A percentile compares a stretch with the other conserved stretches of the same genome.
phyloP scores from a whole-genome alignment of 2,797 vertebrate genomes.

The Peromyscus attwateri region DNA sequence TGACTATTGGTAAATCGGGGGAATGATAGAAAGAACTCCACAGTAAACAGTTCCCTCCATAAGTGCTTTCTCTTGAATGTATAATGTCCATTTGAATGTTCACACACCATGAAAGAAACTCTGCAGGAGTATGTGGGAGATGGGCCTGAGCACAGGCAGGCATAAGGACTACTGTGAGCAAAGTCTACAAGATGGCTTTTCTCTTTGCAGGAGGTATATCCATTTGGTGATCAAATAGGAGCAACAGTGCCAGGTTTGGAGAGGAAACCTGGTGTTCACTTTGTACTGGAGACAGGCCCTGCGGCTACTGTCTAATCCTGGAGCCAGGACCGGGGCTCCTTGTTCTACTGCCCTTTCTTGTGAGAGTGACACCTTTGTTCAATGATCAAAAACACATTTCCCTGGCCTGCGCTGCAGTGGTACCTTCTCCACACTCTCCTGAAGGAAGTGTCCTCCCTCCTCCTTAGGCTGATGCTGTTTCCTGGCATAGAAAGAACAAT shows the following conservation, averaged over 20 bases:
- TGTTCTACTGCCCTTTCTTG: slow-evolving; percentile 78
- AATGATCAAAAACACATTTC: slow-evolving; percentile 71
- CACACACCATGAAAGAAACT: not conserved
- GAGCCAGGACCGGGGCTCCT: slow-evolving; percentile 54
- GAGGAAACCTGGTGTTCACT: slow-evolving; percentile 68
- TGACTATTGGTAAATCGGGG: not conserved
- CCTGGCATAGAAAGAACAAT: not conserved
- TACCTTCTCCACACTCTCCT: not conserved
- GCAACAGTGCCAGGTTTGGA: slow-evolving; percentile 52
- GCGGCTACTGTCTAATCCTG: slow-evolving; percentile 60
- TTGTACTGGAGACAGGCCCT: slow-evolving; percentile 71
- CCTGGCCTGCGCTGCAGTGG: not conserved
- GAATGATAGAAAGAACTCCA: not conserved
- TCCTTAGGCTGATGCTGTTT: not conserved
- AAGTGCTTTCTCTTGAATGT: not conserved
- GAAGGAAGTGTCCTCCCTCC: not conserved
- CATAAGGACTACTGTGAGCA: slow-evolving; percentile 67
- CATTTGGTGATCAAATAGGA: slow-evolving; percentile 76
- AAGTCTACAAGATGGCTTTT: slow-evolving; percentile 68
- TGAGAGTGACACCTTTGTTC: slow-evolving; percentile 70
- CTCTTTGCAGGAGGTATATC: slow-evolving; percentile 64
- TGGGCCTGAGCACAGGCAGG: slow-evolving; percentile 43
- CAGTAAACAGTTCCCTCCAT: not conserved
- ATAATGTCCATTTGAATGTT: not conserved
- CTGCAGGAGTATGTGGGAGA: not conserved